phyloP scores from a whole-genome alignment of 1,140 invertebrate species.

The Ceratina australensis region DNA sequence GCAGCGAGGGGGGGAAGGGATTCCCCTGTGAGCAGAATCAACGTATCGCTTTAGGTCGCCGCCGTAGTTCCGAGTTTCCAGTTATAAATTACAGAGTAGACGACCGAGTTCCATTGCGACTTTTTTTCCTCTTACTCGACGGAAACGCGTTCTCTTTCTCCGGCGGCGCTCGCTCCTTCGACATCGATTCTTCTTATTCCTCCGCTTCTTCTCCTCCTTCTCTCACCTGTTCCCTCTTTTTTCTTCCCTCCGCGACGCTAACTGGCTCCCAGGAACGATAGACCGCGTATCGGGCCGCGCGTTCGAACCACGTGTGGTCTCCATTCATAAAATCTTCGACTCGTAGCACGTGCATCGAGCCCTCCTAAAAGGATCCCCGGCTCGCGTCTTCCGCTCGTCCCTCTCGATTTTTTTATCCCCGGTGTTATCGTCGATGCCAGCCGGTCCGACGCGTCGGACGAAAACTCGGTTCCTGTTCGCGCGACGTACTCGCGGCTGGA shows the following conservation, averaged over 20 bases:
- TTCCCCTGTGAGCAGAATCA: conserved; percentile 62
- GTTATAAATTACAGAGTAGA: conserved; percentile 68
- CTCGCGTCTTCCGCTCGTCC: background rate
- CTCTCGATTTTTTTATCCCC: background rate
- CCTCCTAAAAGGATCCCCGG: conserved; percentile 36
- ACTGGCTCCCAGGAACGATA: conserved; percentile 56
- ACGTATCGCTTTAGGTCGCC: conserved; percentile 64
- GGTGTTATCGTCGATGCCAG: background rate
- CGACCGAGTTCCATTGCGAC: conserved; percentile 62
- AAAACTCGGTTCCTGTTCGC: too few species aligned
- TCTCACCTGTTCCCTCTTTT: conserved; percentile 18
- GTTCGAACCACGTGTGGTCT: conserved; percentile 65
- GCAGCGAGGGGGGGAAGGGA: conserved; percentile 25
- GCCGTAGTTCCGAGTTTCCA: conserved; percentile 66
- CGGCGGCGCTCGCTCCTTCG: background rate
- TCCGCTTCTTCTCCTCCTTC: background rate
- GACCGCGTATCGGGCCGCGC: conserved; percentile 56
- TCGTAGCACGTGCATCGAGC: conserved; percentile 55
- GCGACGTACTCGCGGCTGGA: too few species aligned
- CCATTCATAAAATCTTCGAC: conserved; percentile 64
- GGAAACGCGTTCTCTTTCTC: background rate
- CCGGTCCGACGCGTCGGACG: too few species aligned
- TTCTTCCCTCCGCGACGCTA: conserved; percentile 53
- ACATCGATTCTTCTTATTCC: background rate
- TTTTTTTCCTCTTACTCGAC: conserved; percentile 28